These are phyloP conservation scores for Saccostrea glomerata DNA, from an alignment of 1,140 invertebrate genomes.

Conservation along the genomic window DNA sequence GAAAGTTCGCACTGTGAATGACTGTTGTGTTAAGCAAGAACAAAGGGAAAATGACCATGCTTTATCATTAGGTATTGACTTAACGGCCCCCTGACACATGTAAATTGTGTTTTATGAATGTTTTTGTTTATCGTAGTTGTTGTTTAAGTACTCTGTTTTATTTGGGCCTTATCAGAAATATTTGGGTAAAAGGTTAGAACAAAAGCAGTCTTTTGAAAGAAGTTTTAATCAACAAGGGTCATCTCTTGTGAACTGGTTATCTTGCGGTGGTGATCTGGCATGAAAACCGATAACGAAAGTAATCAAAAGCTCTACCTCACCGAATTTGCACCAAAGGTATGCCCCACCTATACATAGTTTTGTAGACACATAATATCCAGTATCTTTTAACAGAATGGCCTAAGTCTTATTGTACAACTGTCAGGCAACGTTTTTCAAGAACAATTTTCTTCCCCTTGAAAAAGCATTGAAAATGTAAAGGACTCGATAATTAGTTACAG, in stretches of 20 bases:
- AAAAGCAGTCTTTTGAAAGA: background rate
- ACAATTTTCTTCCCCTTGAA: constrained; percentile 9
- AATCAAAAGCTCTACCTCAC: constrained; percentile 31
- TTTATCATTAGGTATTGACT: constrained; percentile 14
- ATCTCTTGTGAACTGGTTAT: constrained; percentile 21
- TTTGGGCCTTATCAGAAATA: constrained; percentile 19
- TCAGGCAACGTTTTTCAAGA: background rate
- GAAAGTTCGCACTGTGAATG: constrained; percentile 8
- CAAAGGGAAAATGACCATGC: background rate
- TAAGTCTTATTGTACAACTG: background rate
- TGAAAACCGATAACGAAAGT: constrained; percentile 36
- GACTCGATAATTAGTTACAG: constrained; percentile 6
- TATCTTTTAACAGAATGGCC: background rate
- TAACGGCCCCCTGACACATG: background rate
- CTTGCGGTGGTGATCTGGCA: constrained; percentile 3
- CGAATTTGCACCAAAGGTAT: constrained; percentile 3
- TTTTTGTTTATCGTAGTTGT: constrained; percentile 35
- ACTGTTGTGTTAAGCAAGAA: background rate
- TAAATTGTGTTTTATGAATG: constrained; percentile 38
- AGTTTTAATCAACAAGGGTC: constrained; percentile 19
- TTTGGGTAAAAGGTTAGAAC: constrained; percentile 13
- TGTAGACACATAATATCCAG: constrained; percentile 14
- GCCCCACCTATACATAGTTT: constrained; percentile 9
- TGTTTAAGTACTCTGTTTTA: constrained; percentile 7
- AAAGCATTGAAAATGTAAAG: background rate